Evolutionary conservation across 2,113 vertebrate genomes (phyloP).

Genomic region (Tupaia tana): DNA sequence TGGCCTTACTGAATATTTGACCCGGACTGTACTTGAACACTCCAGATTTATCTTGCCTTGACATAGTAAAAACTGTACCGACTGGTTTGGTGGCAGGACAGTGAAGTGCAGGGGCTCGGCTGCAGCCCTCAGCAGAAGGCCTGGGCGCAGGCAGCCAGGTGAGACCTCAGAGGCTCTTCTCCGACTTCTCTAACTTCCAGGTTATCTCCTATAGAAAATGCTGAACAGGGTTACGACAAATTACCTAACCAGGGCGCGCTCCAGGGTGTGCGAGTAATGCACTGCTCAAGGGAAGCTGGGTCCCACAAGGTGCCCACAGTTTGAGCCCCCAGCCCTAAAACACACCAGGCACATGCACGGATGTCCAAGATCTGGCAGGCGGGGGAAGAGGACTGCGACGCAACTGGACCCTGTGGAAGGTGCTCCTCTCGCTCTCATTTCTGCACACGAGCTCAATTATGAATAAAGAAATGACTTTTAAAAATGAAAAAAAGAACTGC

Average conservation of each 20-base stretch:
- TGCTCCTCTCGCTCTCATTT: too few relatives aligned
- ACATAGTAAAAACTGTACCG: not conserved
- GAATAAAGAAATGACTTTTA: too few relatives aligned
- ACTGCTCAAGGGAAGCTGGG: too few relatives aligned
- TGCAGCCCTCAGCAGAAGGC: not conserved
- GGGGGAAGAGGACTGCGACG: too few relatives aligned
- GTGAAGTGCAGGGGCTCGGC: not conserved
- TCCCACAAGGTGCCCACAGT: too few relatives aligned
- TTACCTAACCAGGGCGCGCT: not conserved
- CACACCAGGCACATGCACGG: too few relatives aligned
- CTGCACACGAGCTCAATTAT: too few relatives aligned
- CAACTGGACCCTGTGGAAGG: too few relatives aligned
- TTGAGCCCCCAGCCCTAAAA: too few relatives aligned
- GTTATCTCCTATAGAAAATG: not conserved
- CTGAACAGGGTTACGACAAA: not conserved
- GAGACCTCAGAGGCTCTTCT: not conserved
- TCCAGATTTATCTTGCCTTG: not conserved
- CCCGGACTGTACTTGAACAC: not conserved
- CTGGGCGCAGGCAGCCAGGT: not conserved
- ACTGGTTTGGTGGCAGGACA: not conserved
- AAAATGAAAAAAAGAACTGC: too few relatives aligned
- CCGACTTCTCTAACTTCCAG: not conserved
- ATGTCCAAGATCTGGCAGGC: too few relatives aligned
- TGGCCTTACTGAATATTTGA: not conserved
- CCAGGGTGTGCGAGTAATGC: too few relatives aligned